Evolutionary conservation across 2,888 invertebrate genomes (phyloP), one percentile per base, ranked within the genome.

Genomic region (Alentia gelatinosa): DNA sequence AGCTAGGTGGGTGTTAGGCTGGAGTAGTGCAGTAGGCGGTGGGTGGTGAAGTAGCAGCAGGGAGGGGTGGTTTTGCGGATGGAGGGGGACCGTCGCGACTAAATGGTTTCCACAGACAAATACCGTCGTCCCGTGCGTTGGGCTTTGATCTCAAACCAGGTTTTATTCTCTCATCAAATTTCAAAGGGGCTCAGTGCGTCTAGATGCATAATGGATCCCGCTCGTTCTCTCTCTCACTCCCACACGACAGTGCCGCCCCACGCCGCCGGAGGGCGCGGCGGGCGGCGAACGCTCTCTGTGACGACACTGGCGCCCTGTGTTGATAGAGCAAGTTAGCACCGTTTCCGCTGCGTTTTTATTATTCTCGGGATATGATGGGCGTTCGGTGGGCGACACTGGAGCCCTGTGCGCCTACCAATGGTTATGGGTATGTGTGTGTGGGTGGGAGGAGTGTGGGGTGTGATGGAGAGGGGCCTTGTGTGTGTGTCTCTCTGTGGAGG

Each of bases 161-260:
- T 86, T 86, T 47, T 86, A 86, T 86, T 86, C 86, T 86, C 86
- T 86, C 86, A 86, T 86, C 86, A 86, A 47, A 47, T 86, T 86
- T 86, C 86, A 86, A 86, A 86, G 86, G 86, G 42, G 42, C 39
- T 30, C 86, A 33, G 86, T 86, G 86, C 86, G 86, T 86, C 86
- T 47, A 33, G 19, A 47, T 86, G 47, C 26, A 86, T 86, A 86
- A 86, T 86, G 86, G 47, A 86, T 47, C 30, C 42, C 42, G 15
- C 40, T n/a, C 86, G 15, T n/a, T 42, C 86, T 30, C 50, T 47
- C 39, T 23, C 83, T 9, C 83, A 3, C 83, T 23, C 12, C 83
- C 3, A 1, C 42, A 3, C 42, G 15, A 1, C 42, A 23, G 39
- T 5, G 12, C 3, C 26, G 42, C 3, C 39, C 26, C 9, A 40